Percentiles rank a stretch among this genome's conserved stretches.
These are phyloP conservation scores for Platycercus adscitus DNA, from an alignment of 2,113 vertebrate species.

Conservation along the genomic window DNA sequence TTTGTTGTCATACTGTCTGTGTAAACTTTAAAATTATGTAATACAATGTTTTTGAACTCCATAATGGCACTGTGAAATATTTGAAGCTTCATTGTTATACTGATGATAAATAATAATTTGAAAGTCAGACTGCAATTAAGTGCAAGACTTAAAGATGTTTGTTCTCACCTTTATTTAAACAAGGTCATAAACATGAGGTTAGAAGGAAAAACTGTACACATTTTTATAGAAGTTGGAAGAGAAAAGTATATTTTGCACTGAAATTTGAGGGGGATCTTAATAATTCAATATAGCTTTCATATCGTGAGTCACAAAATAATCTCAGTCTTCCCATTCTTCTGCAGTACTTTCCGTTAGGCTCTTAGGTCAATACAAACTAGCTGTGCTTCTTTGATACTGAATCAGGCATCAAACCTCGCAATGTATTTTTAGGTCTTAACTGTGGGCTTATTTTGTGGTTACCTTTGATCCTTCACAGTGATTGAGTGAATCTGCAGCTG, in stretches of 20 bases:
- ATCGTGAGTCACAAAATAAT: not conserved
- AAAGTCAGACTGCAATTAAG: not conserved
- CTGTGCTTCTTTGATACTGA: not conserved
- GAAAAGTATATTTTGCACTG: not conserved
- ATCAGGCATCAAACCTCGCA: not conserved
- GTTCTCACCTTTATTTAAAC: not conserved
- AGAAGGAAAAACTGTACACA: not conserved
- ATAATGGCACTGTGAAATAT: not conserved
- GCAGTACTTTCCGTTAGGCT: not conserved
- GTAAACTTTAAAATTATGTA: not conserved
- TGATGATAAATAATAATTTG: not conserved
- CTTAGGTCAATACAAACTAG: not conserved
- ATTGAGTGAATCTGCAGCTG: not conserved
- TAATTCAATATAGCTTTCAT: not conserved
- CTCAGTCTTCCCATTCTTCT: not conserved
- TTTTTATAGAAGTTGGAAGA: not conserved
- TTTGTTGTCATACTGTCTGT: not conserved
- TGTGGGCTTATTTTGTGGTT: not conserved
- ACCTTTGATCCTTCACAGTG: not conserved
- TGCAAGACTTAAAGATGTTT: not conserved
- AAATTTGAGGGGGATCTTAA: not conserved
- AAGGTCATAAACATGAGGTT: not conserved
- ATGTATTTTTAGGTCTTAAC: not conserved
- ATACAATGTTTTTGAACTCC: not conserved
- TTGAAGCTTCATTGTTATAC: not conserved